phyloP scores from a whole-genome alignment of 2,113 vertebrate genomes.

The Cavia aperea region DNA sequence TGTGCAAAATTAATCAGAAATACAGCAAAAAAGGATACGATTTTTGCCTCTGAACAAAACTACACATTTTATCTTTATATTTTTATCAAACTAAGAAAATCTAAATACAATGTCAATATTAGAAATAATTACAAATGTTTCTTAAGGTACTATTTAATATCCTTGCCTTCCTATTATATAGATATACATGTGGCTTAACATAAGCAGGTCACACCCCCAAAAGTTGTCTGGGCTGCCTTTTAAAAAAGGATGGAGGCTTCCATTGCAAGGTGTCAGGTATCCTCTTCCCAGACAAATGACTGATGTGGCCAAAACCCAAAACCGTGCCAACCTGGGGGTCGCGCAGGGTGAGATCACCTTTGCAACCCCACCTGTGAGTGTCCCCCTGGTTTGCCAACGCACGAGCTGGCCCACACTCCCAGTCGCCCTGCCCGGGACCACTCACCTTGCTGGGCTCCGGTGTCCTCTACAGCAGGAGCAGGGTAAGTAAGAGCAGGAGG shows the following conservation, averaged over 20 bases:
- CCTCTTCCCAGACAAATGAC: slow-evolving; percentile 23
- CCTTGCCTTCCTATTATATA: not conserved
- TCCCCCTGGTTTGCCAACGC: not conserved
- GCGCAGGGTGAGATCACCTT: not conserved
- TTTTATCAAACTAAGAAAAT: slow-evolving; percentile 39
- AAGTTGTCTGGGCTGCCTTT: not conserved
- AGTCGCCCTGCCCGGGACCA: not conserved
- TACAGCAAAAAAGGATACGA: not conserved
- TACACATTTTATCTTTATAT: not conserved
- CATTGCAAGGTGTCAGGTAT: not conserved
- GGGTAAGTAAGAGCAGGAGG: slow-evolving; percentile 66
- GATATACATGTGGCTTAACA: not conserved
- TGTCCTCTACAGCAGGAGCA: slow-evolving; percentile 75
- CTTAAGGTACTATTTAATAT: not conserved
- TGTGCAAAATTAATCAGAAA: slow-evolving; percentile 13
- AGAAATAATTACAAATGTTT: slow-evolving; percentile 23
- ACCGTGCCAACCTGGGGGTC: not conserved
- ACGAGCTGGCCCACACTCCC: not conserved
- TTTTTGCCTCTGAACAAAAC: not conserved
- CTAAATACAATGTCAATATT: not conserved
- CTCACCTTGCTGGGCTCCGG: slow-evolving; percentile 90
- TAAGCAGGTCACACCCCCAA: not conserved
- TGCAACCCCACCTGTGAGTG: not conserved
- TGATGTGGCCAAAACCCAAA: slow-evolving; percentile 5
- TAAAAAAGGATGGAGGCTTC: not conserved